Percentiles rank a stretch among this genome's conserved stretches.
Evolutionary conservation across 1,140 invertebrate genomes (phyloP).

Genomic region (Tyrophagus putrescentiae): DNA sequence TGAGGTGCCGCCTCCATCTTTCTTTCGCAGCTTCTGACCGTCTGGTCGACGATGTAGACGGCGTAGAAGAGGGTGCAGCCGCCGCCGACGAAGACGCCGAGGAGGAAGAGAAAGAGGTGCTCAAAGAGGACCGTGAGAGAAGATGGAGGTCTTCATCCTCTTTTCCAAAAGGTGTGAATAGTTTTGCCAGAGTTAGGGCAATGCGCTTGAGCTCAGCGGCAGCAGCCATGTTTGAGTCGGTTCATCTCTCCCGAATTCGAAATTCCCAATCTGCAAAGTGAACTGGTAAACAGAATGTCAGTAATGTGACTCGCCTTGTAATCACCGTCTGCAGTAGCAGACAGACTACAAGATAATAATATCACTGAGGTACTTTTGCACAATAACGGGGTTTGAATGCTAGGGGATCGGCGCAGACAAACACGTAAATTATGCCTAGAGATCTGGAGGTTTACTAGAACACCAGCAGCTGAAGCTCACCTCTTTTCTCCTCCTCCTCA

Average conservation of each 20-base stretch:
- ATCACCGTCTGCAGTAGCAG: not conserved
- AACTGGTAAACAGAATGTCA: conserved; percentile 1
- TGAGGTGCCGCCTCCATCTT: too few species aligned
- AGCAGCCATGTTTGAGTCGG: too few species aligned
- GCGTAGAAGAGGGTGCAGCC: not conserved
- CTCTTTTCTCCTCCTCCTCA: too few species aligned
- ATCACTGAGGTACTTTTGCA: not conserved
- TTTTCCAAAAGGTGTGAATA: too few species aligned
- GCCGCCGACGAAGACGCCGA: not conserved
- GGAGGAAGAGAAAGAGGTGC: not conserved
- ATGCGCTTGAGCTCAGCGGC: too few species aligned
- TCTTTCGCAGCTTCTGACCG: too few species aligned
- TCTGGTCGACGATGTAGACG: not conserved
- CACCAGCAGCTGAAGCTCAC: too few species aligned
- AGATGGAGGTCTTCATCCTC: too few species aligned
- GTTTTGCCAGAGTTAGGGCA: too few species aligned
- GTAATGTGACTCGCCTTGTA: conserved; percentile 6
- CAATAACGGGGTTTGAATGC: conserved; percentile 12
- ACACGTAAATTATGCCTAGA: conserved; percentile 13
- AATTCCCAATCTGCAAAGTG: too few species aligned
- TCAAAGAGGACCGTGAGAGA: not conserved
- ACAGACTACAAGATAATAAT: not conserved
- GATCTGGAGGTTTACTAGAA: too few species aligned
- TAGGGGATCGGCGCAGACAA: not conserved
- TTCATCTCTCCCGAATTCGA: too few species aligned